Evolutionary conservation across 2,888 invertebrate species (phyloP), one percentile per base, ranked within the genome.

Genomic region (Rhagonycha lutea): DNA sequence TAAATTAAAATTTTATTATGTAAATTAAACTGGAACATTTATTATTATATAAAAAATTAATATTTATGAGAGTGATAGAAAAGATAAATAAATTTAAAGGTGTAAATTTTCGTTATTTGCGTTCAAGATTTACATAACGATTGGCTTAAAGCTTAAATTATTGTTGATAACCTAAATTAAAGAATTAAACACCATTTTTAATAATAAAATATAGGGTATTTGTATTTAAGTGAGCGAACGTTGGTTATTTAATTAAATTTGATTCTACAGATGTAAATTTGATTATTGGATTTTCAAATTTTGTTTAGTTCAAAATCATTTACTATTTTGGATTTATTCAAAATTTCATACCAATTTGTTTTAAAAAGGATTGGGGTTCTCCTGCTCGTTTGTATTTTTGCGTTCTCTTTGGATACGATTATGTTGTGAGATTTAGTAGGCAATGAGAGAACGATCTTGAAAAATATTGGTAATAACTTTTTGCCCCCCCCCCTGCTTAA

Each of bases 31-130:
- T 65, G 26, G 12, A 24, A 65, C 63, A 65, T 65, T 65, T 65
- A 24, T 65, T 65, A 65, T 65, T 24, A 10, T 65, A 65, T 24
- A 26, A 65, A 65, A 65, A 65, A 65, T 65, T 65, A 65, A 65
- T 65, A 65, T 65, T 65, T 65, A 65, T 65, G 63, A 65, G 26
- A 24, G 63, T 26, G 63, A 65, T 65, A 65, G 63, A 23, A 26
- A 65, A 65, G 63, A 65, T 24, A 65, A 65, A 65, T 65, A 65
- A 65, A 65, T 65, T 65, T 65, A 24, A 24, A 65, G 63, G 63
- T 65, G 63, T 65, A 65, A 65, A 65, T 24, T 65, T 65, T 65
- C 63, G 23, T 23, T 65, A 23, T 65, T 47, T 47, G 47, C 47
- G n/a, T 47, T 47, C 47, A 47, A 47, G 47, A 47, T 47, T 47